Base-by-base conservation (phyloP, 23 tunicate genomes). In the Clavelina lepadiformis region DNA sequence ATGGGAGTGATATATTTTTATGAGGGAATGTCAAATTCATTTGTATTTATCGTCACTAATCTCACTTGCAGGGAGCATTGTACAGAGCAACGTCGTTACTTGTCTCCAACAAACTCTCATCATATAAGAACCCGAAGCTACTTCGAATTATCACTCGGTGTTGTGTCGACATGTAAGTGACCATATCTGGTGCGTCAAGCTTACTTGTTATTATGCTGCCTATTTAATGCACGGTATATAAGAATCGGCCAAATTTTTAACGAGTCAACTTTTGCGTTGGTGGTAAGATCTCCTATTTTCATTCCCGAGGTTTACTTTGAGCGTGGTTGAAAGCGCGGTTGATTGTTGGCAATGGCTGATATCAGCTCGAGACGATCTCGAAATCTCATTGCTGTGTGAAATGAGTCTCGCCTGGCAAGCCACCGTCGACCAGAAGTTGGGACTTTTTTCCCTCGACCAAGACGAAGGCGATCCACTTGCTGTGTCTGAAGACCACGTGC, bases 271-370 rank as follows among this genome's bases (percentile, higher is more conserved):
- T n/a, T n/a, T n/a, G n/a, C n/a, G n/a, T n/a, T n/a, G n/a, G n/a
- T n/a, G n/a, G n/a, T n/a, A n/a, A n/a, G n/a, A 49, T 65, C 3
- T 32, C 57, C 11, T 28, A 6, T 18, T 58, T 50, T 68, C 52
- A 29, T 3, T 36, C 6, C 25, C 22, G 54, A 80, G 79, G 31
- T 47, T 54, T 63, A 31, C 69, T 19, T 28, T 35, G 6, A 2
- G 36, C 2, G 58, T 73, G 4, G 54, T 77, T 28, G 91, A 94
- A 38, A 33, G 86, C 32, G 79, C 81, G 31, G 77, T 74, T 58
- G 89, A 76, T 31, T 94, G 99, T 54, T 94, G 99, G 99, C 84
- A 79, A 65, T 94, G 99, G 99, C 56, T 94, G 52, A 28, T 89
- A 32, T 78, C 95, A 3, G 56, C 95, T 11, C 79, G 99, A 1